A percentile compares a stretch with the other conserved stretches of the same genome.
These are phyloP conservation scores for Choristoneura rosaceana DNA, from an alignment of 2,888 invertebrate genomes.

Conservation along the genomic window DNA sequence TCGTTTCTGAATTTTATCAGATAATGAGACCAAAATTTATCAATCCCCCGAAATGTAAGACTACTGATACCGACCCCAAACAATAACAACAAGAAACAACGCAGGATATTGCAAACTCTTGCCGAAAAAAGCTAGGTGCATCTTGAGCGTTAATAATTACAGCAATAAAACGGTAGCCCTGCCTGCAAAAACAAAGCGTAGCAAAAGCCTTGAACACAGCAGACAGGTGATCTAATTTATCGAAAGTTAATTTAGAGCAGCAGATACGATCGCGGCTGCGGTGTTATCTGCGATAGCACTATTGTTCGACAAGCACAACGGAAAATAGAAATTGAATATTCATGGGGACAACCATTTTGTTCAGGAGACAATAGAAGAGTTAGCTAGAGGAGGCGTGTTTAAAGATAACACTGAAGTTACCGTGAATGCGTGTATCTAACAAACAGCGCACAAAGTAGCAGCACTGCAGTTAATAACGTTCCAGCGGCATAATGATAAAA, in stretches of 20 bases:
- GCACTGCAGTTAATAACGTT: constrained; percentile 18
- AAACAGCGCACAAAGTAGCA: constrained; percentile 5
- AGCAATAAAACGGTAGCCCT: constrained; percentile 8
- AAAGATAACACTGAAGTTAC: constrained; percentile 1
- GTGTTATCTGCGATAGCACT: constrained; percentile 21
- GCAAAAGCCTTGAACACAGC: constrained; percentile 13
- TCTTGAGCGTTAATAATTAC: not conserved
- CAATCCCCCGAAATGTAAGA: not conserved
- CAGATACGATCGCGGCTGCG: constrained; percentile 8
- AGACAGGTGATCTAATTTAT: constrained; percentile 14
- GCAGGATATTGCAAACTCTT: not conserved
- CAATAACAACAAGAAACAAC: not conserved
- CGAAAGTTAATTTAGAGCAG: constrained; percentile 21
- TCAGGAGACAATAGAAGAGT: constrained; percentile 10
- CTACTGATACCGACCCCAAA: not conserved
- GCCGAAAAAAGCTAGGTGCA: not conserved
- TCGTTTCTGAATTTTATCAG: not conserved
- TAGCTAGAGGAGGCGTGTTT: not conserved
- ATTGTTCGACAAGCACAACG: constrained; percentile 13
- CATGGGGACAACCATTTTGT: constrained; percentile 15
- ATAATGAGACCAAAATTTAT: not conserved
- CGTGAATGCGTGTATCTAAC: not conserved
- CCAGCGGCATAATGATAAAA: constrained; percentile 52
- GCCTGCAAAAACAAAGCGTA: constrained; percentile 12
- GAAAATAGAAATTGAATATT: constrained; percentile 23